These are phyloP conservation scores for Bombus difficillimus DNA, from an alignment of 1,140 invertebrate genomes.

Conservation along the genomic window DNA sequence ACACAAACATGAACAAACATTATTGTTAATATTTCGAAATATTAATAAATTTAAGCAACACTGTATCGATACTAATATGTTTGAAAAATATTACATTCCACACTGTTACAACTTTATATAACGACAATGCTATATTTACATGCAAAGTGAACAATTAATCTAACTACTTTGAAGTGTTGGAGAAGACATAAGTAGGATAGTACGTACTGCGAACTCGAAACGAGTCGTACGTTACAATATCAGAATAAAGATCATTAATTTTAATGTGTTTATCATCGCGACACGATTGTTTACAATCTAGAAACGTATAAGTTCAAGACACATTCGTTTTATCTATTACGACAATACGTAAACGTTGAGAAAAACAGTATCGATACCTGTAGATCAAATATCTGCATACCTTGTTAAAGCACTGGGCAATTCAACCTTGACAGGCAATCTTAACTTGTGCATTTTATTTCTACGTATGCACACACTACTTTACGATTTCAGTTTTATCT, in stretches of 20 bases:
- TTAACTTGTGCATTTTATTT: constrained; percentile 79
- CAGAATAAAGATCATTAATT: neutral
- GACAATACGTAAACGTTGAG: neutral
- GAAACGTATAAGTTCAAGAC: neutral
- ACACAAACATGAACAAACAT: neutral
- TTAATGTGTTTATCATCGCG: neutral
- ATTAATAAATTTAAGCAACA: neutral
- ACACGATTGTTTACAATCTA: constrained; percentile 17
- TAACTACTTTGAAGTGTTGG: neutral
- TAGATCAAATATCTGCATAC: constrained; percentile 75
- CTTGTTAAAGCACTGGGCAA: constrained; percentile 79
- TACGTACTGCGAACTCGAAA: neutral
- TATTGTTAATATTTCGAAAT: neutral
- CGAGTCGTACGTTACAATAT: neutral
- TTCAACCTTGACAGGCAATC: constrained; percentile 79
- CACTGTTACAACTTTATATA: neutral
- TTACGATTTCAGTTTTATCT: constrained; percentile 41
- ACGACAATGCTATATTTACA: neutral
- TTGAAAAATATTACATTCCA: neutral
- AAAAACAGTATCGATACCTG: constrained; percentile 64
- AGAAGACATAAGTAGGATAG: constrained; percentile 11
- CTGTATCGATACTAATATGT: constrained; percentile 3
- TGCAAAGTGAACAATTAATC: neutral
- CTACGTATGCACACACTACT: constrained; percentile 66
- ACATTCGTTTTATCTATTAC: neutral